A percentile compares a stretch with the other conserved stretches of the same genome.
phyloP scores from a whole-genome alignment of 2,797 vertebrate species.

The Lindbergichthys nudifrons region DNA sequence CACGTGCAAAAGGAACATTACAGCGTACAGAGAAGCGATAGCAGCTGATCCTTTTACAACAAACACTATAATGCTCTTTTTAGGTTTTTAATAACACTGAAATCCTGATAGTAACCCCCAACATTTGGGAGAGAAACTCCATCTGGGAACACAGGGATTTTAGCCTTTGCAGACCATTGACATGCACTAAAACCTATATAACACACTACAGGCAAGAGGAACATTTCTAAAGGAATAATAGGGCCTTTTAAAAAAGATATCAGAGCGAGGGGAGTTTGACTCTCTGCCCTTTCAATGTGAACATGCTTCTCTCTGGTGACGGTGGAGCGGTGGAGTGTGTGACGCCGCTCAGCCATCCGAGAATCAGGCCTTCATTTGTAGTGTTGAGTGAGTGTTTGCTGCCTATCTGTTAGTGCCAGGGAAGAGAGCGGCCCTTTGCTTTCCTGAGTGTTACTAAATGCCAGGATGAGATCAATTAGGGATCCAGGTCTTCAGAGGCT shows the following conservation, averaged over 20 bases:
- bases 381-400: constrained; percentile 39
- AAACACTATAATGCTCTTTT: too few relatives aligned
- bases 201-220: too few relatives aligned
- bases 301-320: neutral
- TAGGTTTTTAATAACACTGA: too few relatives aligned
- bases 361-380: constrained; percentile 19
- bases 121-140: too few relatives aligned
- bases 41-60: too few relatives aligned
- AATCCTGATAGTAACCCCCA: too few relatives aligned
- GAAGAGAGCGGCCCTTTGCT: constrained; percentile 58
- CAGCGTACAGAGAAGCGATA: too few relatives aligned
- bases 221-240: too few relatives aligned
- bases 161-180: too few relatives aligned
- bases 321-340: constrained; percentile 21
- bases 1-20: too few relatives aligned
- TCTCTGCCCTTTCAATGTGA: neutral
- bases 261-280: neutral
- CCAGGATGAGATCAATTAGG: constrained; percentile 79
- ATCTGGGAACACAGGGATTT: too few relatives aligned
- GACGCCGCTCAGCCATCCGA: constrained; percentile 41
- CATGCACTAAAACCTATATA: too few relatives aligned
- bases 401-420: constrained; percentile 50
- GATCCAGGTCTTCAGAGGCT: constrained; percentile 80
- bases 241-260: neutral
- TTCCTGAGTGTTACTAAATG: constrained; percentile 72